These are phyloP conservation scores for Dolomedes plantarius DNA, from an alignment of 2,888 invertebrate species.

Conservation along the genomic window DNA sequence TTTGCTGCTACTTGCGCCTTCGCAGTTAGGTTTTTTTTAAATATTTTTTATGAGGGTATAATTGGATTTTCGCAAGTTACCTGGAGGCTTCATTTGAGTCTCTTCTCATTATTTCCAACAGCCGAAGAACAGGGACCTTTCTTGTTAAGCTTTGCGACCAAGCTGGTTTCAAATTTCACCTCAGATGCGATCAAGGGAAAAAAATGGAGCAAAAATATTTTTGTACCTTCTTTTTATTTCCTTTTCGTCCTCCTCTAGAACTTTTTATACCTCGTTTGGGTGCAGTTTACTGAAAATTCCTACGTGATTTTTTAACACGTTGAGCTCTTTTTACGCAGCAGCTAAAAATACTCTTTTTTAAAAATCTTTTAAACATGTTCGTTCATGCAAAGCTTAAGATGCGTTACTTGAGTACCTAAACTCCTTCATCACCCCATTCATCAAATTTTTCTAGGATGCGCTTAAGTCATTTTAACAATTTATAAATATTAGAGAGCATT, in stretches of 20 bases:
- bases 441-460: too few relatives aligned
- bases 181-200: neutral
- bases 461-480: too few relatives aligned
- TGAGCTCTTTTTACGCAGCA: too few relatives aligned
- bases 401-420: too few relatives aligned
- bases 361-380: too few relatives aligned
- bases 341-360: too few relatives aligned
- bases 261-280: constrained; percentile 23
- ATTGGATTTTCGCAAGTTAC: constrained; percentile 64
- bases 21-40: constrained; percentile 36
- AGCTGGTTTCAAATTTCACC: constrained; percentile 46
- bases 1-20: constrained; percentile 56
- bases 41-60: constrained; percentile 36
- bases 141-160: constrained; percentile 46
- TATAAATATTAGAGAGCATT: too few relatives aligned
- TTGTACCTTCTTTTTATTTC: neutral
- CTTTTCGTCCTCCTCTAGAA: constrained; percentile 4
- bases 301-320: too few relatives aligned
- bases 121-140: constrained; percentile 19
- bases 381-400: too few relatives aligned
- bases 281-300: constrained; percentile 15
- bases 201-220: constrained; percentile 1
- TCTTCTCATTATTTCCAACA: constrained; percentile 50
- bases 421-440: too few relatives aligned
- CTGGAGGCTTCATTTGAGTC: constrained; percentile 59